phyloP scores from a whole-genome alignment of 2,113 vertebrate species.

The Tetrao urogallus region DNA sequence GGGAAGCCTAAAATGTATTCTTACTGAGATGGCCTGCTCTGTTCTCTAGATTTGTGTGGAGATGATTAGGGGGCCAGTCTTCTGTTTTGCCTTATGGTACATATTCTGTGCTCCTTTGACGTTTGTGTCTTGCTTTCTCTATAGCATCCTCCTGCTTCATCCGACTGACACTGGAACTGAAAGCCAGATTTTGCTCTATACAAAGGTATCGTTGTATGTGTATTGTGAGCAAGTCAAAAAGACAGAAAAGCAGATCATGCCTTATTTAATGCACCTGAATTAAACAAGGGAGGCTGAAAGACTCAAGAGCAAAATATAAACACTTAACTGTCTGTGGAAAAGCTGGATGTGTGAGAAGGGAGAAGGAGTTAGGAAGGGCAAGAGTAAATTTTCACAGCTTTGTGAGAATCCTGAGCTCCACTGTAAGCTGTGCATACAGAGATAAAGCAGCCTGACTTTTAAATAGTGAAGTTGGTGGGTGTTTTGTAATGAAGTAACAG shows the following conservation, averaged over 20 bases:
- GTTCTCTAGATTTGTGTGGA: neutral
- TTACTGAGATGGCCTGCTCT: neutral
- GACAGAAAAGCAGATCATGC: neutral
- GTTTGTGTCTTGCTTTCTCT: slow-evolving; percentile 17
- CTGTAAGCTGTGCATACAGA: neutral
- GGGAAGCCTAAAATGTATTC: neutral
- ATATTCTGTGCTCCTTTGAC: neutral
- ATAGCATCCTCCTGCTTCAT: slow-evolving; percentile 92
- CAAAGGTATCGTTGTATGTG: slow-evolving; percentile 79
- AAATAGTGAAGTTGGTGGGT: neutral
- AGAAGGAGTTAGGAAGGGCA: neutral
- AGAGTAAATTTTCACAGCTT: neutral
- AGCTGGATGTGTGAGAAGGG: neutral
- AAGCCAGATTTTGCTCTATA: slow-evolving; percentile 86
- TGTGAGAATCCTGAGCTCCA: neutral
- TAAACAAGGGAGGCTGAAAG: neutral
- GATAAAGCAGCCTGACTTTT: neutral
- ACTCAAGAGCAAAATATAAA: neutral
- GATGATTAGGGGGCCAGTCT: neutral
- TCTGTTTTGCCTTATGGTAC: neutral
- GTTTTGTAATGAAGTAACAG: neutral
- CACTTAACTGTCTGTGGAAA: neutral
- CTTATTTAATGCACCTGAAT: neutral
- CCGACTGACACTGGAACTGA: slow-evolving; percentile 86
- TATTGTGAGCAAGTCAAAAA: neutral